Base-by-base conservation (phyloP, 1,140 invertebrate genomes). In the Drosophila sucinea region DNA sequence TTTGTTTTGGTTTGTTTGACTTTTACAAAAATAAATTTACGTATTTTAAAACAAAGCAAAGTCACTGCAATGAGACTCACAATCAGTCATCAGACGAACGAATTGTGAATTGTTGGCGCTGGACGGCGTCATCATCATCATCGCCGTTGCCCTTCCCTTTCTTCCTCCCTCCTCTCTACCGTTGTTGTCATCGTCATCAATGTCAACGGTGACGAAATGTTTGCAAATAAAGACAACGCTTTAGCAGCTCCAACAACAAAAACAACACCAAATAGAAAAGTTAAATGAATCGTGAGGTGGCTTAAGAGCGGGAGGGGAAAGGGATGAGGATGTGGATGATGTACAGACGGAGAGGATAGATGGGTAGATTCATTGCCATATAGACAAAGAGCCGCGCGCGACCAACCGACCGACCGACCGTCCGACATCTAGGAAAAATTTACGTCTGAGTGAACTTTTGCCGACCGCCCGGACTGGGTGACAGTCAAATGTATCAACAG, bases 171-270 rank as follows among this genome's bases (percentile, higher is more conserved):
- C 17, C 7, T 47, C 3, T 8, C 11, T 8, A 6, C n/a, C 8
- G 23, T 25, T 40, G 27, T 30, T 30, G 27, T 44, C 23, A 38
- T 41, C 60, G 75, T 77, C 75, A 77, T 72, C 84, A 85, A 84
- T 84, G 83, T 89, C 84, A 87, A 61, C 44, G 70, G 56, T 89
- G 84, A 87, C 84, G 84, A 87, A 89, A 87, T 79, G 70, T 89
- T 89, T 80, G 68, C 77, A 70, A 87, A 87, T 80, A 74, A 83
- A 80, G 62, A 77, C 77, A 78, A 74, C 66, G 67, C 79, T 60
- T 60, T 51, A 51, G n/a, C 44, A 60, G 27, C 58, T 58, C 6
- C 62, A 68, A 72, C 70, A 82, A 73, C 11, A 38, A 38, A 7
- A 38, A 38, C 7, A 38, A 7, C 35, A 38, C 7, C 79, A 82